Evolutionary conservation across 2,888 invertebrate species (phyloP).

Genomic region (Scaptomyza polygonia): DNA sequence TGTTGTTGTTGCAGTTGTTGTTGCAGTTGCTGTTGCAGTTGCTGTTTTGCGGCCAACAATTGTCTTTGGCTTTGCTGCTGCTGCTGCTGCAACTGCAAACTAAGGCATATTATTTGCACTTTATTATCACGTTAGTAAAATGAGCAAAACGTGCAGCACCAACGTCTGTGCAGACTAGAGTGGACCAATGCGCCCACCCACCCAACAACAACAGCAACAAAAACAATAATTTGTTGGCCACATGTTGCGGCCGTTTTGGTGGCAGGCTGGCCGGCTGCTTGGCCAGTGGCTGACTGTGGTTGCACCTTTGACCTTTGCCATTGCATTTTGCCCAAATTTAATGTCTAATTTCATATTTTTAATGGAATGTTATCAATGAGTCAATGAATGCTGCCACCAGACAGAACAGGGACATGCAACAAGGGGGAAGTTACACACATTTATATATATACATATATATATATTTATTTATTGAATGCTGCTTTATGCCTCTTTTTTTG

Average conservation of each 20-base stretch:
- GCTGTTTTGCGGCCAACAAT: conserved; percentile 44
- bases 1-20: conserved; percentile 29
- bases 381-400: conserved; percentile 3
- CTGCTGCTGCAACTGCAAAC: conserved; percentile 55
- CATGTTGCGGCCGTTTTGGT: conserved; percentile 42
- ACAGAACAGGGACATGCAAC: background rate
- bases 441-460: too few species aligned
- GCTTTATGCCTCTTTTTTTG: too few species aligned
- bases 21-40: conserved; percentile 29
- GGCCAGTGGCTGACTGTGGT: conserved; percentile 62
- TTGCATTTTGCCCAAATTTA: conserved; percentile 40
- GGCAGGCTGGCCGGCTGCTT: conserved; percentile 47
- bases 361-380: conserved; percentile 54
- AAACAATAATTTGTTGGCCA: conserved; percentile 35
- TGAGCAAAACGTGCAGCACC: conserved; percentile 79
- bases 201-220: conserved; percentile 28
- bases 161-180: conserved; percentile 28
- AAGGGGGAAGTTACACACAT: conserved; percentile 18
- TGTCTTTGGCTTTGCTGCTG: conserved; percentile 56
- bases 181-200: conserved; percentile 46
- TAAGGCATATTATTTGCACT: conserved; percentile 84
- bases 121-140: conserved; percentile 84
- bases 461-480: conserved; percentile 18
- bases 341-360: conserved; percentile 56
- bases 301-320: conserved; percentile 71